Base-by-base conservation (phyloP, 2,888 invertebrate genomes). In the Seira sanloemensis region DNA sequence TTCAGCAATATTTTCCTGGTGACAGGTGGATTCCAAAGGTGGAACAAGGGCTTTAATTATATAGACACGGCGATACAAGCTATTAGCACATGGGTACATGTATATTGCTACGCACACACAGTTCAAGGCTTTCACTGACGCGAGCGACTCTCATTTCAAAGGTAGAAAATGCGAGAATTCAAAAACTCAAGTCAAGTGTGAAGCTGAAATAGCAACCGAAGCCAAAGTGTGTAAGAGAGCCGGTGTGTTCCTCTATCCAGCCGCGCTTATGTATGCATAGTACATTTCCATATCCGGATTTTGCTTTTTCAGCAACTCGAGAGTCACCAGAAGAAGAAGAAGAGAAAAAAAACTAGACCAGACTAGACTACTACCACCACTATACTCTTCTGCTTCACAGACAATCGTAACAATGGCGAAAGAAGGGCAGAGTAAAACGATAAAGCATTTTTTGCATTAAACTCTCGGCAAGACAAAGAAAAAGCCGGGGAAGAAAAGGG, bases 261-360 rank as follows among this genome's bases (percentile, higher is more conserved):
- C 79, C 79, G 73, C 79, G 73, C 79, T n/a, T n/a, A n/a, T n/a
- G n/a, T n/a, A n/a, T n/a, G n/a, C n/a, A n/a, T n/a, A n/a, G 67
- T 79, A 26, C 73, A 79, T 79, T 79, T 79, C 79, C 79, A 79
- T 73, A 79, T 72, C 79, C 79, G 79, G 79, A 79, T 79, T 79
- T 79, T 73, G 72, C 67, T 79, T 72, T 73, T 73, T 73, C 79
- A 72, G 50, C 79, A 66, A 71, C 19, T 67, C 73, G 79, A 79
- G n/a, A n/a, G n/a, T n/a, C n/a, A n/a, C n/a, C n/a, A n/a, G n/a
- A n/a, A n/a, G n/a, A n/a, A n/a, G n/a, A n/a, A n/a, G n/a, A n/a
- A n/a, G n/a, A n/a, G n/a, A n/a, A n/a, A n/a, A n/a, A n/a, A n/a
- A n/a, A n/a, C n/a, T n/a, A n/a, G n/a, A n/a, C n/a, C n/a, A n/a